These are phyloP conservation scores for Ophioderma brevispina DNA, from an alignment of 35 echinoderm and acorn worm species.

Conservation along the genomic window DNA sequence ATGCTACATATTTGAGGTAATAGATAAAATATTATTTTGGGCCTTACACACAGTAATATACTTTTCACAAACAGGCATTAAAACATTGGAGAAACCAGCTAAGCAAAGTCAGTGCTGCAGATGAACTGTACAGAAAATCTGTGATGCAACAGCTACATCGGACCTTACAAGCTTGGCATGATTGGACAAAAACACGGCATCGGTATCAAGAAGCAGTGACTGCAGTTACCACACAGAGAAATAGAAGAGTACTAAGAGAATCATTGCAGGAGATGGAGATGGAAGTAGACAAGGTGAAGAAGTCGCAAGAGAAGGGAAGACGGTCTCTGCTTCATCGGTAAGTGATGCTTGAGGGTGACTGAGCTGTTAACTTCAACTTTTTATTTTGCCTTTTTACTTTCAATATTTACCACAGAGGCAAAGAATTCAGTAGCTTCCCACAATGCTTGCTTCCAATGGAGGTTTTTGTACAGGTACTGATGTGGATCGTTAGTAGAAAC, in stretches of 20 bases:
- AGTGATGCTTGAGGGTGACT: no score
- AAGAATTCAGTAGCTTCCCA: no score
- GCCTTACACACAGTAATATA: not conserved
- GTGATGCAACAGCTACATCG: not conserved
- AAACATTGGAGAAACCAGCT: not conserved
- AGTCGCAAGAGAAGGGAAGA: not conserved
- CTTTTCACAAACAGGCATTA: not conserved
- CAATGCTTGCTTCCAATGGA: no score
- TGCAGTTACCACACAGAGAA: not conserved
- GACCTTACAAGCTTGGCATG: not conserved
- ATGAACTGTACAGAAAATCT: not conserved
- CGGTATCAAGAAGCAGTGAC: not conserved
- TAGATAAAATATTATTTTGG: no score
- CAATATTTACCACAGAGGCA: no score
- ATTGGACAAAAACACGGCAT: not conserved
- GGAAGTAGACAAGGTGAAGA: not conserved
- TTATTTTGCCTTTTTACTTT: no score
- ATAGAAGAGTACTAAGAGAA: not conserved
- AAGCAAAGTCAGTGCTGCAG: not conserved
- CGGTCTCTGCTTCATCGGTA: no score
- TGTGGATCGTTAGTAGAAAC: no score
- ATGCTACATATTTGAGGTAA: no score
- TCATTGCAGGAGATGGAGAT: not conserved
- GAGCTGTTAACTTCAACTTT: no score
- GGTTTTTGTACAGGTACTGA: no score